These are phyloP conservation scores for Drosophila affinis DNA, from an alignment of 2,888 invertebrate species.

Conservation along the genomic window DNA sequence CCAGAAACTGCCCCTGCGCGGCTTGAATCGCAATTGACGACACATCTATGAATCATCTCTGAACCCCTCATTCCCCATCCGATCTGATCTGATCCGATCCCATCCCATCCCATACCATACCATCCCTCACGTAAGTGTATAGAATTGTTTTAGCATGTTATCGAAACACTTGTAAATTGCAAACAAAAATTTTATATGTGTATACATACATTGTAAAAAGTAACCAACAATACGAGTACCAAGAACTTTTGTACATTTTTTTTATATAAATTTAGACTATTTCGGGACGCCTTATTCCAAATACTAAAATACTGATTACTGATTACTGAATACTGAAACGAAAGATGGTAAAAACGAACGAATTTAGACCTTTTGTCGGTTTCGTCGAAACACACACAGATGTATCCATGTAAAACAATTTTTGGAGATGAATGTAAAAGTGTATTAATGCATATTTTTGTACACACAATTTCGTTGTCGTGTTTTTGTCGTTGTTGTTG, in stretches of 20 bases:
- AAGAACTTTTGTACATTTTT: slow-evolving; percentile 66
- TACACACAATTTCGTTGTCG: slow-evolving; percentile 51
- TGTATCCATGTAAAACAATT: slow-evolving; percentile 35
- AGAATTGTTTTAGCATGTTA: slow-evolving; percentile 53
- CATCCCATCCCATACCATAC: no score
- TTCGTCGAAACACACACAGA: slow-evolving; percentile 52
- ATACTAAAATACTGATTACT: slow-evolving; percentile 39
- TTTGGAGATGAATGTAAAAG: slow-evolving; percentile 46
- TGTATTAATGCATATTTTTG: slow-evolving; percentile 50
- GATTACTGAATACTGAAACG: slow-evolving; percentile 35
- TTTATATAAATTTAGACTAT: slow-evolving; percentile 67
- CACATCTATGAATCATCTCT: slow-evolving; percentile 6
- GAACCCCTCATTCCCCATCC: slow-evolving; percentile 17
- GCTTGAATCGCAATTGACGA: no score
- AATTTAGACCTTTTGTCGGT: slow-evolving; percentile 63
- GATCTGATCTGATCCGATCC: neutral
- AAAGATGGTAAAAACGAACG: slow-evolving; percentile 46
- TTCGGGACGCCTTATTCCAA: slow-evolving; percentile 71
- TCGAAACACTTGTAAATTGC: slow-evolving; percentile 67
- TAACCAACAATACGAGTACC: slow-evolving; percentile 31
- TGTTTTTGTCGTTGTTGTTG: slow-evolving; percentile 43
- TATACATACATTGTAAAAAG: slow-evolving; percentile 63
- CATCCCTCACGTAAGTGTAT: slow-evolving; percentile 47
- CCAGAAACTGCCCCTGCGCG: slow-evolving; percentile 37
- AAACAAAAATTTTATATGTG: slow-evolving; percentile 50